These are phyloP conservation scores for Circaetus gallicus DNA, from an alignment of 2,113 vertebrate genomes.

Conservation along the genomic window DNA sequence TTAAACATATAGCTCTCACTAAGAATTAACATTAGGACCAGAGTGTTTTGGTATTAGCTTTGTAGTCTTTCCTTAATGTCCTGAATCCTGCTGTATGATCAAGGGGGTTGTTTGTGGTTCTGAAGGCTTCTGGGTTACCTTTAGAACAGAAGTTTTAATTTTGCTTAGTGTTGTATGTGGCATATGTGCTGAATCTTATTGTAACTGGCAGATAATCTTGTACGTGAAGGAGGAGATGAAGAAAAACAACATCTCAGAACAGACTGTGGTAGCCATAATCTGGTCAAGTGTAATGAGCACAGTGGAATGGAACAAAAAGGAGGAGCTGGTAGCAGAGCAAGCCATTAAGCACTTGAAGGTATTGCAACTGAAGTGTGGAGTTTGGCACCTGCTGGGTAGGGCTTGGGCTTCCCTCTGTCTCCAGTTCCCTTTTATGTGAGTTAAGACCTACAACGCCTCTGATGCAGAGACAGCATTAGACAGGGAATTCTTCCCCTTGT, in stretches of 20 bases:
- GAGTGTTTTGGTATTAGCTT: neutral
- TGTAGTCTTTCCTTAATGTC: neutral
- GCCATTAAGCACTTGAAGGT: constrained; percentile 99
- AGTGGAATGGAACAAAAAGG: constrained; percentile 99
- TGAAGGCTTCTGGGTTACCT: neutral
- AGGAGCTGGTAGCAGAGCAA: constrained; percentile 98
- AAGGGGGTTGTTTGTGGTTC: neutral
- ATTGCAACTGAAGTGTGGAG: neutral
- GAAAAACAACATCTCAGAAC: constrained; percentile 92
- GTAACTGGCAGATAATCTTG: constrained; percentile 82
- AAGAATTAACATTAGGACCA: neutral
- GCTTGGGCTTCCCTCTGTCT: neutral
- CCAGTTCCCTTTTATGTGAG: neutral
- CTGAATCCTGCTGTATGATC: neutral
- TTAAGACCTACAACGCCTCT: neutral
- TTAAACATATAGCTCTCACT: neutral
- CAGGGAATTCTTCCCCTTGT: neutral
- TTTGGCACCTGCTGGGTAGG: neutral
- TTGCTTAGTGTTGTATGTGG: neutral
- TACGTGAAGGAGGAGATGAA: constrained; percentile 98
- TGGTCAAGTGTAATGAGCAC: constrained; percentile 97
- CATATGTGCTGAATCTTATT: neutral
- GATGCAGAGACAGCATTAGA: neutral
- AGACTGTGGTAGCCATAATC: constrained; percentile 90
- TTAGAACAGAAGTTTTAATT: neutral